Percentiles rank a stretch among this genome's conserved stretches.
Evolutionary conservation across 2,797 vertebrate genomes (phyloP).

Genomic region (Rachycentron canadum): DNA sequence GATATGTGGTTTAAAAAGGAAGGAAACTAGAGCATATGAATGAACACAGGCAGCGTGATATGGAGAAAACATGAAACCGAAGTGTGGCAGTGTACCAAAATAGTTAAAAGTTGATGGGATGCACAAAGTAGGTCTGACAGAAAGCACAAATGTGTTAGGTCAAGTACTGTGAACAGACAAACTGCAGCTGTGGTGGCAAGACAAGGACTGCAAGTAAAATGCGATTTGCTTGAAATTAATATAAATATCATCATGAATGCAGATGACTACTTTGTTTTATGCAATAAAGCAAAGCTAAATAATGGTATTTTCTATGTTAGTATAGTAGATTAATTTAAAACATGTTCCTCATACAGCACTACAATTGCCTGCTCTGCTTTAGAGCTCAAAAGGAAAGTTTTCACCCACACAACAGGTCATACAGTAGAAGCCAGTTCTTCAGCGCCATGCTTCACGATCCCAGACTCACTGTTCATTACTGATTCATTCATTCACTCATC

Average conservation of each 20-base stretch:
- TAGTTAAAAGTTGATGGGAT: not conserved
- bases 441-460: not conserved
- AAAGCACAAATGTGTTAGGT: constrained; percentile 36
- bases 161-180: constrained; percentile 21
- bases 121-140: constrained; percentile 23
- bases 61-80: not conserved
- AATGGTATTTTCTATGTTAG: constrained; percentile 6
- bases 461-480: constrained; percentile 48
- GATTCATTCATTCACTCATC: constrained; percentile 31
- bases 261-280: constrained; percentile 9
- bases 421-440: constrained; percentile 12
- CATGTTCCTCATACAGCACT: not conserved
- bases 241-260: constrained; percentile 21
- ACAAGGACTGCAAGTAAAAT: constrained; percentile 27
- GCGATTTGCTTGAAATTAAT: constrained; percentile 9
- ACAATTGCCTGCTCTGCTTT: not conserved
- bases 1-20: not conserved
- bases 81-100: not conserved
- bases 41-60: not conserved
- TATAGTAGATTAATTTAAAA: constrained; percentile 12
- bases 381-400: not conserved
- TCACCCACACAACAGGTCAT: not conserved
- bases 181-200: constrained; percentile 21
- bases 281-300: not conserved
- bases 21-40: constrained; percentile 3